Evolutionary conservation across 1,140 invertebrate genomes (phyloP).

Genomic region (Agraylea sexmaculata): DNA sequence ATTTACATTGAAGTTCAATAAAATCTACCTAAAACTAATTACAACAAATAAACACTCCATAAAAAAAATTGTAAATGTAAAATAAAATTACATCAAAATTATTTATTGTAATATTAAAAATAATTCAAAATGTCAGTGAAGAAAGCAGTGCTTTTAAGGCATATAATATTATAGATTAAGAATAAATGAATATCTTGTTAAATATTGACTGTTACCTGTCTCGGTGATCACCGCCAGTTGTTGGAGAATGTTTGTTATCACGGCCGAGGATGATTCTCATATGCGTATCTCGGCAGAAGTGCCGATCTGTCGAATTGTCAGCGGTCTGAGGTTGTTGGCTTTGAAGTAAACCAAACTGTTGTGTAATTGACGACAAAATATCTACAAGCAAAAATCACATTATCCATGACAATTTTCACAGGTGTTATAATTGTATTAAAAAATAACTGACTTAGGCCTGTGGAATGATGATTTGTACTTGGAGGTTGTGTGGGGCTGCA

Average conservation of each 20-base stretch:
- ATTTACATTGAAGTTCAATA: too few species aligned
- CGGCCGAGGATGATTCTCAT: constrained; percentile 80
- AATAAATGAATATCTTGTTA: constrained; percentile 27
- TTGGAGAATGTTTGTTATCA: constrained; percentile 34
- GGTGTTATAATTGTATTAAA: background rate
- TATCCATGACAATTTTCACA: background rate
- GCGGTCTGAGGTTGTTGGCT: constrained; percentile 17
- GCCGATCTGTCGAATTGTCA: constrained; percentile 40
- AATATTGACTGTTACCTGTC: too few species aligned
- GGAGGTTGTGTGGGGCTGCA: constrained; percentile 36
- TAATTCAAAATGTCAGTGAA: too few species aligned
- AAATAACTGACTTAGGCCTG: constrained; percentile 1
- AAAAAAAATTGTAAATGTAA: background rate
- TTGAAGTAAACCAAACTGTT: constrained; percentile 5
- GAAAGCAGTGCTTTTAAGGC: constrained; percentile 9
- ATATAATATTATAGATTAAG: constrained; percentile 26
- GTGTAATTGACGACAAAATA: constrained; percentile 12
- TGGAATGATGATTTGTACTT: constrained; percentile 1
- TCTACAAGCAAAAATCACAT: constrained; percentile 1
- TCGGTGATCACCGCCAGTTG: constrained; percentile 23
- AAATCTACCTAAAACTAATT: too few species aligned
- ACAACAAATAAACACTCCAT: too few species aligned
- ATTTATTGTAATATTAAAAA: too few species aligned
- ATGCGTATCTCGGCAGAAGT: constrained; percentile 76
- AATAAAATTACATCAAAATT: too few species aligned